phyloP scores from a whole-genome alignment of 2,113 vertebrate genomes.

The Martes martes region DNA sequence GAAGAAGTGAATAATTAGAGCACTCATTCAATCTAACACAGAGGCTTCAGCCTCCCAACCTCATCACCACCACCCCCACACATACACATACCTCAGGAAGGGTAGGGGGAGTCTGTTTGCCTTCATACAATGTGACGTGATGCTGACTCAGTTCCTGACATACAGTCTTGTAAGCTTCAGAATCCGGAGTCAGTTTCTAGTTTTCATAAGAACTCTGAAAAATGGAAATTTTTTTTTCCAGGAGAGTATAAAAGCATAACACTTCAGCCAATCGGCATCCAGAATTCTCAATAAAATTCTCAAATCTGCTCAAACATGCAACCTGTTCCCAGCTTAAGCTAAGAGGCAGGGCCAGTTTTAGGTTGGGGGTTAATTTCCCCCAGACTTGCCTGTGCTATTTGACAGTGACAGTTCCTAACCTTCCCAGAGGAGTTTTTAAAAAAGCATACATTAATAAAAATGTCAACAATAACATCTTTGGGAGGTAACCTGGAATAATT shows the following conservation, averaged over 20 bases:
- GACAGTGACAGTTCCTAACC: conserved; percentile 10
- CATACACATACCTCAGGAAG: neutral
- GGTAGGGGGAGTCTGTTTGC: neutral
- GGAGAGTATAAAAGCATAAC: conserved; percentile 6
- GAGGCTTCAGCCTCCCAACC: neutral
- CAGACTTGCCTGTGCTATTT: neutral
- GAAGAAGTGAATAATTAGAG: neutral
- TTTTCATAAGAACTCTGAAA: conserved; percentile 7
- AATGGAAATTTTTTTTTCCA: neutral
- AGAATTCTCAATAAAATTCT: conserved; percentile 43
- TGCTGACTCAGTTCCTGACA: neutral
- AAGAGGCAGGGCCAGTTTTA: neutral
- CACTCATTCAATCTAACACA: neutral
- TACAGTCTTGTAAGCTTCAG: neutral
- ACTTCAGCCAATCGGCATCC: neutral
- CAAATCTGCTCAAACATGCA: neutral
- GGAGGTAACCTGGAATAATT: conserved; percentile 59
- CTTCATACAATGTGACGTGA: neutral
- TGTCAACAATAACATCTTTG: conserved; percentile 61
- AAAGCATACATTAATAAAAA: conserved; percentile 63
- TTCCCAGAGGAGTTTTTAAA: neutral
- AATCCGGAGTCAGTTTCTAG: conserved; percentile 22
- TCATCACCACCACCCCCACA: neutral
- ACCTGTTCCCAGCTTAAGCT: neutral
- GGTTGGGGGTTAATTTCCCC: neutral